Evolutionary conservation across 2,113 vertebrate species (phyloP).

Genomic region (Pipa parva): DNA sequence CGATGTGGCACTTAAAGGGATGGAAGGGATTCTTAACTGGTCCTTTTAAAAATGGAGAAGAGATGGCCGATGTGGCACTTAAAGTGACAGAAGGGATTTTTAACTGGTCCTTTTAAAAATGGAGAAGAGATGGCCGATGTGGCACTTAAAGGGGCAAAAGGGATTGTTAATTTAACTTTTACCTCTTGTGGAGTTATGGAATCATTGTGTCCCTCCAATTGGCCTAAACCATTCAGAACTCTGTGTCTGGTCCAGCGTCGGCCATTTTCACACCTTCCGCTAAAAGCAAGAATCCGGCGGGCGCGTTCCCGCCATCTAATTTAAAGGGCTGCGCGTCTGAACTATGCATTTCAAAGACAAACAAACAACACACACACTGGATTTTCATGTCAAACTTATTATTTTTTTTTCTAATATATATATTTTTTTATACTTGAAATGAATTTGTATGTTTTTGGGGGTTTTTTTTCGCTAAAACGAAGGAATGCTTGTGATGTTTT

Average conservation of each 20-base stretch:
- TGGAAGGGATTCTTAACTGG: too few species aligned
- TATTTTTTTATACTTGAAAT: constrained; percentile 99
- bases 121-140: not conserved
- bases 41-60: not conserved
- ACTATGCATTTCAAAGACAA: constrained; percentile 98
- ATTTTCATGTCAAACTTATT: constrained; percentile 75
- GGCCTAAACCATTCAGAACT: too few species aligned
- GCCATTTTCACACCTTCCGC: too few species aligned
- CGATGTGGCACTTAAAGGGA: not conserved
- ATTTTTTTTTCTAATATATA: constrained; percentile 98
- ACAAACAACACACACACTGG: constrained; percentile 79
- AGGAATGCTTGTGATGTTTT: constrained; percentile 97
- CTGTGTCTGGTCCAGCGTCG: too few species aligned
- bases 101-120: too few species aligned
- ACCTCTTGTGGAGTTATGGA: not conserved
- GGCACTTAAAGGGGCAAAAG: too few species aligned
- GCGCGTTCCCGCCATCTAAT: too few species aligned
- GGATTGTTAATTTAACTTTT: too few species aligned
- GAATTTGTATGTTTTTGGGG: constrained; percentile 97
- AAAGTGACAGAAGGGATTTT: too few species aligned
- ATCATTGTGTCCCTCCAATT: too few species aligned
- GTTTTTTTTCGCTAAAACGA: constrained; percentile 78
- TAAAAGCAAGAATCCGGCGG: too few species aligned
- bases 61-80: not conserved
- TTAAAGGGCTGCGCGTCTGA: constrained; percentile 79